Percentiles rank a stretch among this genome's conserved stretches.
These are phyloP conservation scores for Novumbra hubbsi DNA, from an alignment of 2,797 vertebrate genomes.

Conservation along the genomic window DNA sequence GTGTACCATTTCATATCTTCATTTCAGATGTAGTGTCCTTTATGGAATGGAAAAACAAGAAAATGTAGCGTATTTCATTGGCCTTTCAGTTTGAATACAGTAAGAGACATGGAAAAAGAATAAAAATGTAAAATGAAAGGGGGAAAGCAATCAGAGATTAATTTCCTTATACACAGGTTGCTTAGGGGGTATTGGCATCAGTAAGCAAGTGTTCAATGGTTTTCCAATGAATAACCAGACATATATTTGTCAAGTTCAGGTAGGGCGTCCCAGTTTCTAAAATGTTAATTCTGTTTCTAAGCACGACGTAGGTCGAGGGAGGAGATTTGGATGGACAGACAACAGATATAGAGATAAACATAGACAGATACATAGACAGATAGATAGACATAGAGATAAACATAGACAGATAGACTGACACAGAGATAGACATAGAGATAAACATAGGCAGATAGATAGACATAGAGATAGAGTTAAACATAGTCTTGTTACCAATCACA, in stretches of 20 bases:
- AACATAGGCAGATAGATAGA: no score
- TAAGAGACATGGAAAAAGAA: constrained; percentile 14
- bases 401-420: not conserved
- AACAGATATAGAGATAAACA: no score
- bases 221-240: not conserved
- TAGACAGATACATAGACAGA: no score
- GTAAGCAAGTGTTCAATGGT: not conserved
- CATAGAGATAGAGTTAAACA: no score
- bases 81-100: constrained; percentile 40
- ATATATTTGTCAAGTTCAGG: not conserved
- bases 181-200: not conserved
- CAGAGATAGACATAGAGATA: no score
- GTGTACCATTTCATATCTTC: constrained; percentile 37
- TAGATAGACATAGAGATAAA: not conserved
- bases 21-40: constrained; percentile 29
- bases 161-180: not conserved
- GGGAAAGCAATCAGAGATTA: not conserved
- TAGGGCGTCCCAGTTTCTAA: not conserved
- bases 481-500: no score
- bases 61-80: constrained; percentile 38
- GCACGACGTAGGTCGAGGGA: not conserved
- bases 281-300: not conserved
- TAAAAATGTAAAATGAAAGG: not conserved
- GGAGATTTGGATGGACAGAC: not conserved
- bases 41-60: constrained; percentile 43